These are phyloP conservation scores for Gavialis gangeticus DNA, from an alignment of 2,113 vertebrate genomes.

Conservation along the genomic window DNA sequence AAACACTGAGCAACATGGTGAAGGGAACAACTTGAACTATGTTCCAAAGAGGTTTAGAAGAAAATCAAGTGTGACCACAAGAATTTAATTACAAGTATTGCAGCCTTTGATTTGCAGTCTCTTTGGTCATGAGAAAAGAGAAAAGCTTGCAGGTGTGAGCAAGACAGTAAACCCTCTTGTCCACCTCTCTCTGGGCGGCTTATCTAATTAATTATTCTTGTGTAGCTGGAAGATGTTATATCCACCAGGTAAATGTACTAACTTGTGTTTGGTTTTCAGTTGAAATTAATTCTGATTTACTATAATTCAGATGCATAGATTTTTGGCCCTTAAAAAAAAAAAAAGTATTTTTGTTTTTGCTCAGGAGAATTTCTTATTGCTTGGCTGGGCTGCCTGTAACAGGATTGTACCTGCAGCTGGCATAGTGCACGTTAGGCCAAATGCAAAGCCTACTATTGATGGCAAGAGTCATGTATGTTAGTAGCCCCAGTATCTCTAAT, in stretches of 20 bases:
- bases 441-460: background rate
- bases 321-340: background rate
- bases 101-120: background rate
- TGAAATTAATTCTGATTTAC: background rate
- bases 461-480: background rate
- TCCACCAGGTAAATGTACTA: background rate
- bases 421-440: background rate
- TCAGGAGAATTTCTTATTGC: background rate
- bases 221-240: fast-evolving
- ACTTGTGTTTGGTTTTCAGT: background rate
- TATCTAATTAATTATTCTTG: fast-evolving
- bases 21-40: background rate
- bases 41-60: background rate
- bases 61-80: background rate
- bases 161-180: background rate
- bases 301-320: background rate
- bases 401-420: background rate
- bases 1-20: constrained; percentile 36
- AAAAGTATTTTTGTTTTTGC: background rate
- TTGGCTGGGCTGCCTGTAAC: background rate
- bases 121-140: background rate
- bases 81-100: background rate
- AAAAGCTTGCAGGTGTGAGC: background rate
- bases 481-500: background rate
- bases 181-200: background rate